phyloP scores from a whole-genome alignment of 2,797 vertebrate genomes.

The Propithecus perrieri region DNA sequence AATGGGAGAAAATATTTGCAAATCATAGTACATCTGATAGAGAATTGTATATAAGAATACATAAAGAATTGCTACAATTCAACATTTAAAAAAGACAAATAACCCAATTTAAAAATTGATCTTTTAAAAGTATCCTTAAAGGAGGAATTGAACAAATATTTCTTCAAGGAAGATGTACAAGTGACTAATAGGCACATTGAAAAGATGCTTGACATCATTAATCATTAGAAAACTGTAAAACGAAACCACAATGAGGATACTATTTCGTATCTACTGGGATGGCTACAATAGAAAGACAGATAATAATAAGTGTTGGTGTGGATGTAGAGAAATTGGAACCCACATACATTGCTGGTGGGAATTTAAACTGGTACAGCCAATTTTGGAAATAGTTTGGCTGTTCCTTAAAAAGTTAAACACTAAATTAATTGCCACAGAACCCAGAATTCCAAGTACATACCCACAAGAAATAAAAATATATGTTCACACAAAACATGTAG shows the following conservation, averaged over 20 bases:
- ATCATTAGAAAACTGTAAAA: not conserved
- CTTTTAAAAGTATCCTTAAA: not conserved
- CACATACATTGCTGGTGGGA: not conserved
- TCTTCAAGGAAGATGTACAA: not conserved
- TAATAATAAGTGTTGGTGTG: not conserved
- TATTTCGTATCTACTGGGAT: not conserved
- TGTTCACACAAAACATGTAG: not conserved
- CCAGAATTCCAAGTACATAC: not conserved
- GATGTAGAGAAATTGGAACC: not conserved
- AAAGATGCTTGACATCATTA: not conserved
- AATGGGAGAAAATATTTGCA: slow-evolving; percentile 11
- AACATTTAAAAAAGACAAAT: slow-evolving; percentile 11
- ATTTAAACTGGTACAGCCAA: not conserved
- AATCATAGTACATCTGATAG: not conserved
- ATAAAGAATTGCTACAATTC: not conserved
- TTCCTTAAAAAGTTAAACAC: not conserved
- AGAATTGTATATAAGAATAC: not conserved
- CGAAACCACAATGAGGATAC: not conserved
- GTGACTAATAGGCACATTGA: not conserved
- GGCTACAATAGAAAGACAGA: not conserved
- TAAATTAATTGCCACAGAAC: not conserved
- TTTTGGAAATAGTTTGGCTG: not conserved
- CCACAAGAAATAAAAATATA: not conserved
- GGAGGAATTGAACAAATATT: not conserved
- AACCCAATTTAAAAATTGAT: not conserved